phyloP scores from a whole-genome alignment of 1,140 invertebrate genomes.

The Anagrus nilaparvatae region DNA sequence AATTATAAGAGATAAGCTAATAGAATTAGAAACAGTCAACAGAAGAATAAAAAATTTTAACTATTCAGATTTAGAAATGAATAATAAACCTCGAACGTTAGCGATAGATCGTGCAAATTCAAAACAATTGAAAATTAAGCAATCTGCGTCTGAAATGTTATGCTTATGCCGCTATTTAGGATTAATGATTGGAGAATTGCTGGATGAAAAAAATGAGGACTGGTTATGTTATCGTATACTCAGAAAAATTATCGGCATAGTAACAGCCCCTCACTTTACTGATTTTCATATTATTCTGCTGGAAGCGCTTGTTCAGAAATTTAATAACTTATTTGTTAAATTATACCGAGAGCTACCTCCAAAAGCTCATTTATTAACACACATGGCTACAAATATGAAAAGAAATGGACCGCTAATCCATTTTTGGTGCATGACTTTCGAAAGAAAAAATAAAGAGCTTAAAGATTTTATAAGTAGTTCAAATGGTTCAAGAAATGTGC shows the following conservation, averaged over 20 bases:
- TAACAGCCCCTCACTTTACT: constrained; percentile 12
- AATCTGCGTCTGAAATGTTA: constrained; percentile 9
- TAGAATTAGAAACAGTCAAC: constrained; percentile 1
- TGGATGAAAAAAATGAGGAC: neutral
- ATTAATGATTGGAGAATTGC: constrained; percentile 9
- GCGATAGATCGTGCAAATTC: neutral
- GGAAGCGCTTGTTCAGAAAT: constrained; percentile 4
- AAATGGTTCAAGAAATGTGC: constrained; percentile 10
- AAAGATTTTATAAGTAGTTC: constrained; percentile 9
- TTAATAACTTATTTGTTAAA: constrained; percentile 12
- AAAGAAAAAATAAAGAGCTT: constrained; percentile 17
- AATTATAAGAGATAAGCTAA: neutral
- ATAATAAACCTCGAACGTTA: constrained; percentile 2
- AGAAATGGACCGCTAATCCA: constrained; percentile 17
- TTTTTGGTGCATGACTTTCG: constrained; percentile 16
- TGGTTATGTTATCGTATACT: constrained; percentile 1
- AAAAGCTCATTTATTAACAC: constrained; percentile 17
- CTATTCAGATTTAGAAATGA: neutral
- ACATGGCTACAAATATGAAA: constrained; percentile 13
- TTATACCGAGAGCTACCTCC: constrained; percentile 16
- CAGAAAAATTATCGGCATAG: constrained; percentile 7
- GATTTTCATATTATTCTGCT: constrained; percentile 7
- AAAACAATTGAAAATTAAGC: constrained; percentile 8
- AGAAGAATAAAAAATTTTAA: constrained; percentile 5
- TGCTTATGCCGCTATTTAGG: constrained; percentile 11